Base-by-base conservation (phyloP, 2,797 vertebrate genomes). In the Peromyscus aztecus region DNA sequence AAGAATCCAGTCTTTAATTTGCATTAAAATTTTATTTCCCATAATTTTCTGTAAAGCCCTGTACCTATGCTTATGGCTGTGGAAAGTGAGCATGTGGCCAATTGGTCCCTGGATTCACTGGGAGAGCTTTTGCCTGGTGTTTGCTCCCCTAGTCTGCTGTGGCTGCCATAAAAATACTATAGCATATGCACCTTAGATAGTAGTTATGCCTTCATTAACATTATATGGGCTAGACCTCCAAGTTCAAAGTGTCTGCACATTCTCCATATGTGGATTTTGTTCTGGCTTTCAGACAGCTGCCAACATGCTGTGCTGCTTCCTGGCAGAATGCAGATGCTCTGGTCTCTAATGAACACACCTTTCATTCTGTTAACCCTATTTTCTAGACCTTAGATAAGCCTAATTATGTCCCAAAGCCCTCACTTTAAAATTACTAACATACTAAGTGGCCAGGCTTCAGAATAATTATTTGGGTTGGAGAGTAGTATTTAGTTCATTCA, bases 41-140 rank as follows among this genome's bases (percentile, higher is more conserved):
- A 40, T 16, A 92, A n/a, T 78, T 96, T 91, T 27, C 3, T 10
- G 88, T 84, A 92, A 90, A 63, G 27, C 2, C 43, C 10, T 31
- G 13, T 31, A 46, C 67, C 46, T 91, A 16, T 49, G 10, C 6
- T 29, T 69, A 69, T 4, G 55, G 77, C 2, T 12, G 9, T 8
- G 4, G 16, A 37, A 1, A 6, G 0, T 93, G 69, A 24, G 2
- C 37, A 43, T 11, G 12, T 17, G 3, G 4, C 81, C 24, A 23
- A 63, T 77, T 84, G 69, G 27, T 80, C 84, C n/a, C 24, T 75
- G 86, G 37, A 10, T 49, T 87, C 19, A 61, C 21, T 12, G 61
- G 84, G 67, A 49, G 80, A 61, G 76, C 6, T 27, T 69, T 91
- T 80, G 17, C 37, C 75, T 57, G 85, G 17, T 37, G 10, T 59